A percentile compares a stretch with the other conserved stretches of the same genome.
Conservation (phyloP, 1,140 invertebrate species). For the Papilio machaon region DNA sequence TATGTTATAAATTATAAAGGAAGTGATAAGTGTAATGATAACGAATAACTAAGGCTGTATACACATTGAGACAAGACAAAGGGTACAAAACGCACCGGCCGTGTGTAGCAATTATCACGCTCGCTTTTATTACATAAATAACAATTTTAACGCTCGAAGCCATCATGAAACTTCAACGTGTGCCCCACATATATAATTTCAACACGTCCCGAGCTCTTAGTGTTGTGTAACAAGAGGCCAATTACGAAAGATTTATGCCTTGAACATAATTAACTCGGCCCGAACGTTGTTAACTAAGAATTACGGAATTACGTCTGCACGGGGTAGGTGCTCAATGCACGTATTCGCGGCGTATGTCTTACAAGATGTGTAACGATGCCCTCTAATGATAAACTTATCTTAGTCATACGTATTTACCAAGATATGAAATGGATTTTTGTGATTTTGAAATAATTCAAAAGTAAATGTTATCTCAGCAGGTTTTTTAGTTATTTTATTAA, state of each 20-base stretch:
- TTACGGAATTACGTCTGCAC: conserved; percentile 64
- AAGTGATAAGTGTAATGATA: conserved; percentile 6
- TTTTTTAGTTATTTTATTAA: no score
- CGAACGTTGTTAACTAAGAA: conserved; percentile 77
- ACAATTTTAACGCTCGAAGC: conserved; percentile 65
- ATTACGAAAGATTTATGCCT: conserved; percentile 81
- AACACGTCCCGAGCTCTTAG: conserved; percentile 78
- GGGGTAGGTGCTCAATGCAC: conserved; percentile 17
- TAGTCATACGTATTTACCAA: neutral
- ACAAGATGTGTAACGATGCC: neutral
- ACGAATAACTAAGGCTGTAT: conserved; percentile 9
- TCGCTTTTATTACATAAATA: conserved; percentile 63
- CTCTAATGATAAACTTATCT: neutral
- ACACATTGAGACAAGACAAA: conserved; percentile 17
- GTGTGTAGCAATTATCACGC: conserved; percentile 55
- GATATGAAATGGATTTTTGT: neutral
- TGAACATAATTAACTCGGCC: conserved; percentile 81
- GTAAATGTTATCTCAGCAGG: no score
- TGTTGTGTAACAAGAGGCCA: conserved; percentile 80
- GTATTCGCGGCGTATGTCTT: conserved; percentile 1
- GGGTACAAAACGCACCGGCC: conserved; percentile 27
- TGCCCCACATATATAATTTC: conserved; percentile 80
- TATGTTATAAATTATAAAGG: neutral
- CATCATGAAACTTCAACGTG: conserved; percentile 70
- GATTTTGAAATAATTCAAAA: neutral